Conservation (phyloP, 2,113 vertebrate genomes). For the Pachypanchax playfairii region DNA sequence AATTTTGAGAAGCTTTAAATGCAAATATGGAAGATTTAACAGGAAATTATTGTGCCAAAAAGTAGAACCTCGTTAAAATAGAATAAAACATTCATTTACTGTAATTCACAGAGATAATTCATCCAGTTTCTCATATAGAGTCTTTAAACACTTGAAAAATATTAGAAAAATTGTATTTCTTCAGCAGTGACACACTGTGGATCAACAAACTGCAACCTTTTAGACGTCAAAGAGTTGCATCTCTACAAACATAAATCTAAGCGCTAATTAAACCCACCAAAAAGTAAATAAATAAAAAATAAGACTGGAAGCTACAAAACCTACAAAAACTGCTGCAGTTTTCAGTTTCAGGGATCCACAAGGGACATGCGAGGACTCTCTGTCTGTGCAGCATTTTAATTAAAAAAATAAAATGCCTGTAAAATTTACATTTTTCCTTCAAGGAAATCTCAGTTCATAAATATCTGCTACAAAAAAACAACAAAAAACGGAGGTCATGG, state of each 20-base stretch:
- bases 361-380: conserved; percentile 47
- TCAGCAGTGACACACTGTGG: no score
- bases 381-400: conserved; percentile 52
- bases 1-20: no score
- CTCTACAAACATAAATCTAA: conserved; percentile 40
- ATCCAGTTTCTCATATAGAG: conserved; percentile 1
- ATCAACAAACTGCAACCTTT: conserved; percentile 13
- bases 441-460: conserved; percentile 22
- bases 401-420: conserved; percentile 68
- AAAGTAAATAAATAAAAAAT: no score
- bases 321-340: conserved; percentile 47
- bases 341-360: conserved; percentile 53
- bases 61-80: conserved; percentile 19
- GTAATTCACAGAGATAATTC: neutral
- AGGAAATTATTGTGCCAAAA: neutral
- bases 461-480: conserved; percentile 15
- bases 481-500: no score
- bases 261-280: conserved; percentile 23
- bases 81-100: conserved; percentile 6
- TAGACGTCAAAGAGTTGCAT: conserved; percentile 18
- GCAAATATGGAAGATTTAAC: neutral
- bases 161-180: no score
- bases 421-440: conserved; percentile 54
- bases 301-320: conserved; percentile 42
- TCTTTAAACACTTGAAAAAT: conserved; percentile 1